Evolutionary conservation across 2,888 invertebrate genomes (phyloP), one percentile per base, ranked within the genome.

Genomic region (Epinotia ramella): DNA sequence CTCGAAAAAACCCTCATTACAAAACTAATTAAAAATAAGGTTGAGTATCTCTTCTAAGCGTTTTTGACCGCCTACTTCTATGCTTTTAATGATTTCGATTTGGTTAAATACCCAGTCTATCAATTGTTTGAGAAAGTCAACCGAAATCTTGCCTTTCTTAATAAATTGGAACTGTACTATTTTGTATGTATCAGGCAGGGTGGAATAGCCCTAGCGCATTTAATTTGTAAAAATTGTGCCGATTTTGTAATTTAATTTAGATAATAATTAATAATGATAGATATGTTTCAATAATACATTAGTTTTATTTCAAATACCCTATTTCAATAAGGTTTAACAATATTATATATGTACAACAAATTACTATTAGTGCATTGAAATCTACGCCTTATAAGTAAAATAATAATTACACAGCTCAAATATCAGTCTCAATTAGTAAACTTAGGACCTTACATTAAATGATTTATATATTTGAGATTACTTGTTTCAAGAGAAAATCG

Each of bases 101-200:
- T 57, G 69, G 57, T 70, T 65, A 20, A 56, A 56, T 13, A 64
- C 57, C 46, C 57, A n/a, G 44, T 73, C 65, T 73, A 80, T 83
- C 91, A 93, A 93, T 92, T 89, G 85, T 86, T 94, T 94, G 91
- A 93, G 94, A 94, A 94, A 94, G 90, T 81, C 90, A 94, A 94
- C 88, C 80, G 13, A 73, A 57, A 78, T 78, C 90, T 94, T 94
- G 93, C 86, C 90, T 94, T 94, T 94, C 93, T 93, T 84, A 94
- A 94, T 90, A 81, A 87, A 89, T 92, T 93, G 92, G 71, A 67
- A 44, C n/a, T 13, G 53, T 18, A 66, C 62, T 66, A 66, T 56
- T 53, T 53, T 66, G 40, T 70, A 65, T 49, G 24, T 16, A 33
- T 64, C 33, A 33, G 53, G 33, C 33, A 33, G 53, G 33, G 65